Evolutionary conservation across 2,113 vertebrate genomes (phyloP).

Genomic region (Hylia prasina): DNA sequence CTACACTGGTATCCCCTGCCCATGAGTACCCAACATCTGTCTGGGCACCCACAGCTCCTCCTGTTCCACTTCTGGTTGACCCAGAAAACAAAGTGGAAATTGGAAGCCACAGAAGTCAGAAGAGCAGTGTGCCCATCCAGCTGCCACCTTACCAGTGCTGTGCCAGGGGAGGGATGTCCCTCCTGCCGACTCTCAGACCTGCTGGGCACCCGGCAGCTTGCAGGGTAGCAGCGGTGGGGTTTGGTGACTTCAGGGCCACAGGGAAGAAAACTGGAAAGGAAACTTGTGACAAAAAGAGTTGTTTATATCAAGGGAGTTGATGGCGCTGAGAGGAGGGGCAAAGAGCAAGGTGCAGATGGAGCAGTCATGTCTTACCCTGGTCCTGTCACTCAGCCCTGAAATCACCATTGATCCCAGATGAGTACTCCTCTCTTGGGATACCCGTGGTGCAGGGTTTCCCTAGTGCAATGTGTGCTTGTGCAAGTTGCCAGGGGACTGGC

Average conservation of each 20-base stretch:
- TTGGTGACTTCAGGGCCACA: neutral
- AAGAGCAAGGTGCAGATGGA: neutral
- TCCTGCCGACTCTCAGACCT: neutral
- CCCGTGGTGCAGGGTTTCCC: neutral
- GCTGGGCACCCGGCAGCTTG: fast-evolving
- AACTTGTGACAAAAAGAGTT: neutral
- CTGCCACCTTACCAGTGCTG: neutral
- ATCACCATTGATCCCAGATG: neutral
- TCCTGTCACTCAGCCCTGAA: fast-evolving
- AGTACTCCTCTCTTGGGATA: neutral
- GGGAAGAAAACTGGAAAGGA: neutral
- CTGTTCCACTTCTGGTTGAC: neutral
- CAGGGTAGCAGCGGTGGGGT: neutral
- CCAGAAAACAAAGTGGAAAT: neutral
- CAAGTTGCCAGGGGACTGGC: fast-evolving
- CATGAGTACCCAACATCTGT: neutral
- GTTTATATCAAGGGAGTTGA: neutral
- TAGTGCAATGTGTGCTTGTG: neutral
- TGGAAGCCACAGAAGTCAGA: neutral
- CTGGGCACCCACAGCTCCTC: neutral
- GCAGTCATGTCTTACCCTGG: fast-evolving
- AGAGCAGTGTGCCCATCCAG: fast-evolving
- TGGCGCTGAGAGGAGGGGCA: neutral
- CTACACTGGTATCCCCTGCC: neutral
- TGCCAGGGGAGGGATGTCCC: neutral